phyloP scores from a whole-genome alignment of 2,113 vertebrate species.

The Athene noctua region DNA sequence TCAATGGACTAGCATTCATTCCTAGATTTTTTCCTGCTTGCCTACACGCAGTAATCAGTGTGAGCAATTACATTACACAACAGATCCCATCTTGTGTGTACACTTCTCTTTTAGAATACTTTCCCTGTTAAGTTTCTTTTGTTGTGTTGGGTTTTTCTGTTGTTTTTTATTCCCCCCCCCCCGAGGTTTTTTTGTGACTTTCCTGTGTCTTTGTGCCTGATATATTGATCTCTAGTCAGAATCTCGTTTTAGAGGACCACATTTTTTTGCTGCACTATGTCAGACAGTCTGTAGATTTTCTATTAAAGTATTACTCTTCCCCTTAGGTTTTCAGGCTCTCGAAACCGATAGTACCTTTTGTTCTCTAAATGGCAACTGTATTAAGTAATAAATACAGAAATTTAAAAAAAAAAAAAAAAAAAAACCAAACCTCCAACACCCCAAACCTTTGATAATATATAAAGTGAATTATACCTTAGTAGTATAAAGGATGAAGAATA shows the following conservation, averaged over 20 bases:
- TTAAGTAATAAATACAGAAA: not conserved
- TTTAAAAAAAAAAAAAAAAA: not conserved
- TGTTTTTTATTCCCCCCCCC: not conserved
- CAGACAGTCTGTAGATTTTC: not conserved
- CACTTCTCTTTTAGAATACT: not conserved
- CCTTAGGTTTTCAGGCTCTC: not conserved
- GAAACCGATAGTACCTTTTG: not conserved
- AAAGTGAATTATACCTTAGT: not conserved
- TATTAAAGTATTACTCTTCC: not conserved
- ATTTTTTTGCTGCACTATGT: not conserved
- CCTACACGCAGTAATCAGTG: not conserved
- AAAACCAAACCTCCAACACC: accelerated
- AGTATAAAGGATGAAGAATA: not conserved
- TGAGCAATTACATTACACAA: not conserved
- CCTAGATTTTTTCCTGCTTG: not conserved
- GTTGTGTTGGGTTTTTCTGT: not conserved
- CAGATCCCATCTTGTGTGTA: not conserved
- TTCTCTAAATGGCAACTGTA: not conserved
- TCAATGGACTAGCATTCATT: not conserved
- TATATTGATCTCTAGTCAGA: not conserved
- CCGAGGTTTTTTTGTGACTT: not conserved
- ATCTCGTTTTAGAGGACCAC: not conserved
- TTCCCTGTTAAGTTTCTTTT: not conserved
- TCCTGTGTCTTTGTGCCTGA: not conserved
- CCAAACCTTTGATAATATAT: not conserved